A percentile compares a stretch with the other conserved stretches of the same genome.
Conservation (phyloP, 1,140 invertebrate species). For the Triops cancriformis region DNA sequence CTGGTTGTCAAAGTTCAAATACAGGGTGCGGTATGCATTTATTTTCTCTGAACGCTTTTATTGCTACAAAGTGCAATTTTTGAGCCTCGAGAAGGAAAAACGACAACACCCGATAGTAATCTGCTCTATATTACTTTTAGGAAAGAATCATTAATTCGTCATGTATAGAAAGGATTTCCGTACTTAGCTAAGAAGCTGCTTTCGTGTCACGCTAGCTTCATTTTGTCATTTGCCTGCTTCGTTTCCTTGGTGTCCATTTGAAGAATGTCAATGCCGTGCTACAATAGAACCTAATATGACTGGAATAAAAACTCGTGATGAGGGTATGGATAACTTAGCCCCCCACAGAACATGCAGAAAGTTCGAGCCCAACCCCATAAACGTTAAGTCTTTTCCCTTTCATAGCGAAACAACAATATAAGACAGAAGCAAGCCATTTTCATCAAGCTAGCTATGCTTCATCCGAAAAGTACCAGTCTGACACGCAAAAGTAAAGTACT, state of each 20-base stretch:
- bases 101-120: too few species aligned
- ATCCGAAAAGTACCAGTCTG: not conserved
- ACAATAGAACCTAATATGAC: not conserved
- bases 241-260: not conserved
- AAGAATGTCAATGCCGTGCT: not conserved
- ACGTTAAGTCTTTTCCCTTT: not conserved
- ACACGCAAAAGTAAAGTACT: slow-evolving; percentile 10
- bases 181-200: not conserved
- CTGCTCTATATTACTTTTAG: too few species aligned
- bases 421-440: not conserved
- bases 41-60: too few species aligned
- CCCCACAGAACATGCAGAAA: not conserved
- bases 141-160: not conserved
- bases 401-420: not conserved
- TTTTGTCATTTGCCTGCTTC: not conserved
- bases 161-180: not conserved
- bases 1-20: too few species aligned
- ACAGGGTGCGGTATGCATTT: too few species aligned
- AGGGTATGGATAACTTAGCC: not conserved
- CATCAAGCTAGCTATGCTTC: slow-evolving; percentile 9
- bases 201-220: not conserved
- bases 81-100: too few species aligned
- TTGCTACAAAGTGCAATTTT: too few species aligned
- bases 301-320: not conserved
- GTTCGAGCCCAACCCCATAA: not conserved